Conservation (phyloP, 2,113 vertebrate species). For the Lophius piscatorius region DNA sequence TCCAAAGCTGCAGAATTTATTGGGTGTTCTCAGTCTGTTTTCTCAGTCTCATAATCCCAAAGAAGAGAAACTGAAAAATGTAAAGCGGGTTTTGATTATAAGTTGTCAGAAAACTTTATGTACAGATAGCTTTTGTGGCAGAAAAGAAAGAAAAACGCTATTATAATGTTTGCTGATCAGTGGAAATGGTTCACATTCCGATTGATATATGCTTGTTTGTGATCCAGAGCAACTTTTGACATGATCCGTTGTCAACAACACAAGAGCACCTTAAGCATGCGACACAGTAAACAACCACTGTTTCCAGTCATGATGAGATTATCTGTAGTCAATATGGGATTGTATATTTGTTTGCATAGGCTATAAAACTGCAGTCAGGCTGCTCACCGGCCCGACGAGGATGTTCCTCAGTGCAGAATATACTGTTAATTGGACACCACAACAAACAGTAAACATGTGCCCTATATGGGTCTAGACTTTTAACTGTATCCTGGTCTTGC, state of each 20-base stretch:
- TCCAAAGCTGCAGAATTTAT: too few species aligned
- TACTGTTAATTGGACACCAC: slow-evolving; percentile 45
- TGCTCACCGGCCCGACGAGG: slow-evolving; percentile 29
- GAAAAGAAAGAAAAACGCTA: too few species aligned
- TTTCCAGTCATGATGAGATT: slow-evolving; percentile 59
- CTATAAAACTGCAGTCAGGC: slow-evolving; percentile 57
- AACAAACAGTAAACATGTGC: slow-evolving; percentile 51
- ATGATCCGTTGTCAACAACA: slow-evolving; percentile 44
- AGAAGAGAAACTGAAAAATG: too few species aligned
- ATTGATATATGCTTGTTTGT: slow-evolving; percentile 27
- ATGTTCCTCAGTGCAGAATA: slow-evolving; percentile 23
- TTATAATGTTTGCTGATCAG: too few species aligned
- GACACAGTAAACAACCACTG: slow-evolving; percentile 32
- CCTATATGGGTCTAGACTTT: slow-evolving; percentile 35
- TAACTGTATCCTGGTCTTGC: slow-evolving; percentile 30
- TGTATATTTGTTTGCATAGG: slow-evolving; percentile 47
- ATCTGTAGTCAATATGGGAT: slow-evolving; percentile 51
- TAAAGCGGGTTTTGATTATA: too few species aligned
- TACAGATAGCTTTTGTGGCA: too few species aligned
- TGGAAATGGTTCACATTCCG: slow-evolving; percentile 20
- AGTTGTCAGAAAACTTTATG: too few species aligned
- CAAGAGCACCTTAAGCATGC: slow-evolving; percentile 25
- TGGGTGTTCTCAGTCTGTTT: too few species aligned
- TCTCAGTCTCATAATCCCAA: too few species aligned
- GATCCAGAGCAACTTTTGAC: slow-evolving; percentile 5